phyloP scores from a whole-genome alignment of 2,113 vertebrate genomes.

The Misgurnus mizolepis region DNA sequence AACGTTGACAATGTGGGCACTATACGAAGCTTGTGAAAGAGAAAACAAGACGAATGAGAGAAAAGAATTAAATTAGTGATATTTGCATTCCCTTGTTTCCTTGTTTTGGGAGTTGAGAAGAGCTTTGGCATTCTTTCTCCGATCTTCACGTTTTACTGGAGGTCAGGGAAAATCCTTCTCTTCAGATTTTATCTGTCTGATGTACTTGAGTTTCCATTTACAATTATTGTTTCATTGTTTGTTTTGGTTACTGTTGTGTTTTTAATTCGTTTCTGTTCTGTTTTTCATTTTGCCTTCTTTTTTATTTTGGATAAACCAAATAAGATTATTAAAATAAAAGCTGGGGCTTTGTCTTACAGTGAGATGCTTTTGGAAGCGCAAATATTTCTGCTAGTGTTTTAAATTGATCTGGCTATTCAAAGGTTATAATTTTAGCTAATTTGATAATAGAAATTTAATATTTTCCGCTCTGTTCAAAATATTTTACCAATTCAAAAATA shows the following conservation, averaged over 20 bases:
- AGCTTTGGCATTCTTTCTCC: constrained; percentile 45
- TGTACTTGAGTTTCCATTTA: constrained; percentile 58
- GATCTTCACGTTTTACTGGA: constrained; percentile 60
- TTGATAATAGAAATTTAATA: no score
- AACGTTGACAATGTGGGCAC: constrained; percentile 25
- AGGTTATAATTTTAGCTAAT: no score
- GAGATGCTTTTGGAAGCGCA: background rate
- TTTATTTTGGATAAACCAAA: constrained; percentile 66
- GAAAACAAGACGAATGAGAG: constrained; percentile 28
- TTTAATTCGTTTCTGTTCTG: constrained; percentile 47
- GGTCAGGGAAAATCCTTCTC: constrained; percentile 57
- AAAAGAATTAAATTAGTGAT: constrained; percentile 44
- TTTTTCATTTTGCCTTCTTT: constrained; percentile 56
- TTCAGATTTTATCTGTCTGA: constrained; percentile 69
- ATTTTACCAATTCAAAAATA: no score
- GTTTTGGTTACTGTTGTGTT: constrained; percentile 42
- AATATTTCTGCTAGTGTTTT: background rate
- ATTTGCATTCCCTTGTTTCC: constrained; percentile 37
- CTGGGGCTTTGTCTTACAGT: constrained; percentile 32
- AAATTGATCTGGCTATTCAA: no score
- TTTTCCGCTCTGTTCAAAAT: no score
- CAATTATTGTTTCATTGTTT: constrained; percentile 34
- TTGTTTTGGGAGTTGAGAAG: constrained; percentile 46
- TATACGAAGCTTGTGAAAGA: constrained; percentile 31
- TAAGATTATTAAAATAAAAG: constrained; percentile 62